Base-by-base conservation (phyloP, 2,113 vertebrate species). In the Caranx ignobilis region DNA sequence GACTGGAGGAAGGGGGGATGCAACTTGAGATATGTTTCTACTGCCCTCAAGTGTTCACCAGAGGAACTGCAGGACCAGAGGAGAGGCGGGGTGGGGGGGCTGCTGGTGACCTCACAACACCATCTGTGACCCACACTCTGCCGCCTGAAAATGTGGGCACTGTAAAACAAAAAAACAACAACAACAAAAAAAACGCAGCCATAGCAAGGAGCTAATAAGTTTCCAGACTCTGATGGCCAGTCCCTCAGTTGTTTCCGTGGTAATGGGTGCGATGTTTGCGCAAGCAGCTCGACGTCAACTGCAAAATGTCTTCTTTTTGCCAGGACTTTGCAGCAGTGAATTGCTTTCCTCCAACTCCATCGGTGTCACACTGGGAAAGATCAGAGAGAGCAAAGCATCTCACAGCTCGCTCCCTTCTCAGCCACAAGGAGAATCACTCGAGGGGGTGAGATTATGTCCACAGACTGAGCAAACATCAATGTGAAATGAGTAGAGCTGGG, bases 21-120 rank as follows among this genome's bases (percentile, higher is more conserved):
- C 8, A 12, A 2, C 31, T 70, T 31, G 16, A 66, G 47, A 54
- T 68, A 81, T 77, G 48, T 64, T 85, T 85, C 83, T 93, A 89
- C 90, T 94, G 93, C 93, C 94, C 88, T 86, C 94, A 75, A 85
- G 91, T 87, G 85, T 41, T 52, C 60, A 18, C 1, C 0, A 1
- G 21, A 15, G 52, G 78, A 88, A 92, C 75, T 2, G 0, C 11
- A 12, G 4, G 57, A 4, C 11, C 13, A 35, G 19, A 41, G 5
- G 34, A 43, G 54, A 35, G 47, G 32, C 21, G 19, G 67, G 6
- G 11, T 10, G 37, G 18, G 21, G 26, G 26, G 26, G 26, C 26
- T 11, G 2, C 50, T 67, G 60, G 26, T 37, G 55, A 74, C 41
- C 76, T 50, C 39, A 5, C 54, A 41, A 71, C 55, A 16, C 47